Conservation (phyloP, 2,113 vertebrate genomes). For the Toxotes chatareus region DNA sequence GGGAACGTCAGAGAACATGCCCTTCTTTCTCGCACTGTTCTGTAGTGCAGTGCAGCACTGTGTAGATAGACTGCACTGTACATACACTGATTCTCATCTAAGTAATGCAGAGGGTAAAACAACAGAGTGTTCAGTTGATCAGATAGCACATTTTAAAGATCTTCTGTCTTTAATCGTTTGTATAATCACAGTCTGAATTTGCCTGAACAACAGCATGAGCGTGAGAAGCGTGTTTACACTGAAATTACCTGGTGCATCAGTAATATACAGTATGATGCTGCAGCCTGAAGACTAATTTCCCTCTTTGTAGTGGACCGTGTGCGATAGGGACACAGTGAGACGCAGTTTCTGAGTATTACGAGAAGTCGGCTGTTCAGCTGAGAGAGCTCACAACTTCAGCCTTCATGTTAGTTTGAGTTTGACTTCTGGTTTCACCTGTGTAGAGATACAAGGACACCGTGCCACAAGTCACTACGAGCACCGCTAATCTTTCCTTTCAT, state of each 20-base stretch:
- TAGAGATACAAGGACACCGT: not conserved
- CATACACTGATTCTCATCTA: constrained; percentile 1
- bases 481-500: not conserved
- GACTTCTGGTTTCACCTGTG: constrained; percentile 1
- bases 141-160: not conserved
- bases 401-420: not conserved
- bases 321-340: no score
- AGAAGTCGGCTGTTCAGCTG: not conserved
- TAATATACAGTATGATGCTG: not conserved
- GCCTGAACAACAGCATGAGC: no score
- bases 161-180: no score
- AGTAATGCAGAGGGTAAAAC: constrained; percentile 23
- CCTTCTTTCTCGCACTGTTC: not conserved
- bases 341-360: no score
- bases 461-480: not conserved
- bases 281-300: no score
- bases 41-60: constrained; percentile 17
- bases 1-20: constrained; percentile 38
- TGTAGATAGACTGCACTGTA: not conserved
- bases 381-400: not conserved
- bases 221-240: no score
- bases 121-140: not conserved
- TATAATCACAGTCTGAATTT: not conserved
- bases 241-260: not conserved
- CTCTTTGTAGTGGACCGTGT: no score